These are phyloP conservation scores for Daphoenositta chrysoptera DNA, from an alignment of 2,113 vertebrate genomes.

Conservation along the genomic window DNA sequence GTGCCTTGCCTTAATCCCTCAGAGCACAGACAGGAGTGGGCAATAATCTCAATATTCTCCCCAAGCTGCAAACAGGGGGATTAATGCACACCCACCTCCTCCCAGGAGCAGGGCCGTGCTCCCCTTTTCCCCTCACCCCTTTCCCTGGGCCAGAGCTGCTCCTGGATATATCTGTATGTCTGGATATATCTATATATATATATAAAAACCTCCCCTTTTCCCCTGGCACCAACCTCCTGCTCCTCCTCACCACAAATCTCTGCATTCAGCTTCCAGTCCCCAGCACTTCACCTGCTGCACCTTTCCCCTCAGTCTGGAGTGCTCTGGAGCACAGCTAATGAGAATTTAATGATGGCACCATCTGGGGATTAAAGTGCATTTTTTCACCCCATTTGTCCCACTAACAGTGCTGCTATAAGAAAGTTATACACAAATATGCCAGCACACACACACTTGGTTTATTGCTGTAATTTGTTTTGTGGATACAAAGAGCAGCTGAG, in stretches of 20 bases:
- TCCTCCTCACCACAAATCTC: neutral
- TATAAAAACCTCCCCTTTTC: neutral
- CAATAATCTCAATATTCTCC: neutral
- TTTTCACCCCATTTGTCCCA: neutral
- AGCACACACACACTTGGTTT: neutral
- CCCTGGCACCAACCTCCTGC: neutral
- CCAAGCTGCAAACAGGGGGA: neutral
- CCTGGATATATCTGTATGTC: neutral
- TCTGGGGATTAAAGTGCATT: neutral
- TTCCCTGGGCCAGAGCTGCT: neutral
- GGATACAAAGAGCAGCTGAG: neutral
- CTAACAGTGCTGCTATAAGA: neutral
- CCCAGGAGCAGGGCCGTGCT: neutral
- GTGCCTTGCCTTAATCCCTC: neutral
- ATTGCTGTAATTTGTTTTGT: neutral
- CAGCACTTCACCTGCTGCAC: neutral
- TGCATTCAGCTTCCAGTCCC: neutral
- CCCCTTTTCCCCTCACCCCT: neutral
- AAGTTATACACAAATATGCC: neutral
- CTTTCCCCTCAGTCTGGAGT: neutral
- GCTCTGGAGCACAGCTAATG: neutral
- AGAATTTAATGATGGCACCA: neutral
- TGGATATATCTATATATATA: too few species aligned
- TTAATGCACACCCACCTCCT: neutral
- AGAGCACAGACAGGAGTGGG: too few species aligned